phyloP scores from a whole-genome alignment of 2,113 vertebrate genomes.

The Apeltes quadracus region DNA sequence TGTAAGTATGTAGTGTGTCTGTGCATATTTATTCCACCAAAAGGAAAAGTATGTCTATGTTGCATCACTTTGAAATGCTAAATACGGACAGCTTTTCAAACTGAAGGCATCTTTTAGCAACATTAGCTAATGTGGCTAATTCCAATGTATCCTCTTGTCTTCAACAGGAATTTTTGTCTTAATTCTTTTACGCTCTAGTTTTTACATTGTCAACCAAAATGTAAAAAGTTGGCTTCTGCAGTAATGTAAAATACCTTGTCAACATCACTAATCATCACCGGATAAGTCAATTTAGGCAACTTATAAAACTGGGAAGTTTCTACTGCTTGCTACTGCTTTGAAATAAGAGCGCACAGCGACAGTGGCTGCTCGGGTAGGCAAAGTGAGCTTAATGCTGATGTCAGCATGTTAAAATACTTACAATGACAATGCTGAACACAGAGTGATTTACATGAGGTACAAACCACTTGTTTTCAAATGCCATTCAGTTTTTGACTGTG shows the following conservation, averaged over 20 bases:
- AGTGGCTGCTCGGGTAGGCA: background rate
- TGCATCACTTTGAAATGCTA: slow-evolving; percentile 32
- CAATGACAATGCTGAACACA: background rate
- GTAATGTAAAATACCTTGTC: background rate
- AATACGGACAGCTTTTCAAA: slow-evolving; percentile 13
- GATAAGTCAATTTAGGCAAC: background rate
- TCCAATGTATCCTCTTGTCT: background rate
- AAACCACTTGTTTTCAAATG: background rate
- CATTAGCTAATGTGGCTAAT: background rate
- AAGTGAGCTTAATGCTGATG: background rate
- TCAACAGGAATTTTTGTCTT: background rate
- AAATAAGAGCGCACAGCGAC: background rate
- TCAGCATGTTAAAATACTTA: background rate
- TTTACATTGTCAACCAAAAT: background rate
- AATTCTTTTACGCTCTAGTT: background rate
- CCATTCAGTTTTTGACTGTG: background rate
- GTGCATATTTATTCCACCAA: background rate
- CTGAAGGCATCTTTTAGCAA: slow-evolving; percentile 28
- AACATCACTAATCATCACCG: background rate
- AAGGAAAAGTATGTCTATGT: slow-evolving; percentile 3
- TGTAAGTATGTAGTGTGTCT: background rate
- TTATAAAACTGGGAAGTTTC: background rate
- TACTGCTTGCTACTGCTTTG: background rate
- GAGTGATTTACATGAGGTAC: background rate
- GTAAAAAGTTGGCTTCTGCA: background rate